Percentiles rank a stretch among this genome's conserved stretches.
phyloP scores from a whole-genome alignment of 2,888 invertebrate species.

The Odiellus spinosus region DNA sequence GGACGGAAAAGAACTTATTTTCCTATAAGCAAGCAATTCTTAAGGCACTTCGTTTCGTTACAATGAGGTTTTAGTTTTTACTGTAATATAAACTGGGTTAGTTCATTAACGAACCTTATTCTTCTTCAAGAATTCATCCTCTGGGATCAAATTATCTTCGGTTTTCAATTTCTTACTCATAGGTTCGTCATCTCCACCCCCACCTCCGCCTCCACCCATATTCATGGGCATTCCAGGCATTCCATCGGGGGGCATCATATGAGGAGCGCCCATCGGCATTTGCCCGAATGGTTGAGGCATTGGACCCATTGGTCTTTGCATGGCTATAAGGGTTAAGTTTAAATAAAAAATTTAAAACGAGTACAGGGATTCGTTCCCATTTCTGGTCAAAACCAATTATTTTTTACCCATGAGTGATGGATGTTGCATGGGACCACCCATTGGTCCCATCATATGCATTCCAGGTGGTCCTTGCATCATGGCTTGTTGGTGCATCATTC shows the following conservation, averaged over 20 bases:
- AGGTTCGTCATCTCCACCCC: conserved; percentile 49
- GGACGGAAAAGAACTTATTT: too few species aligned
- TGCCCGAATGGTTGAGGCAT: conserved; percentile 10
- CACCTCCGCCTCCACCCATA: conserved; percentile 24
- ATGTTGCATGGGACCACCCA: conserved; percentile 21
- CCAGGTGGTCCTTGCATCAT: conserved; percentile 14
- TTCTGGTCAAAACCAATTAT: neutral
- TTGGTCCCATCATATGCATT: conserved; percentile 22
- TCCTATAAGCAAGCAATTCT: too few species aligned
- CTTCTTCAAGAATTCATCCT: conserved; percentile 54
- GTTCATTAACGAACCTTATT: conserved; percentile 8
- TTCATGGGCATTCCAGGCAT: conserved; percentile 13
- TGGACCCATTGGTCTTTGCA: conserved; percentile 17
- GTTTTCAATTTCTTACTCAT: conserved; percentile 71
- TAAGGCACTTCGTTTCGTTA: too few species aligned
- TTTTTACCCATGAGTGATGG: conserved; percentile 5
- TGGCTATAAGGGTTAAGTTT: conserved; percentile 4
- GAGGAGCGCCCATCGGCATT: too few species aligned
- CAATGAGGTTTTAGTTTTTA: too few species aligned
- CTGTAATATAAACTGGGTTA: too few species aligned
- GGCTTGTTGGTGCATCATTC: conserved; percentile 26
- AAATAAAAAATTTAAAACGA: neutral
- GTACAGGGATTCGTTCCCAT: neutral
- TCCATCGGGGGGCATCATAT: too few species aligned
- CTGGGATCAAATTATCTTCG: conserved; percentile 83